Evolutionary conservation across 2,888 invertebrate species (phyloP), one percentile per base, ranked within the genome.

Genomic region (Lacanobia oleracea): DNA sequence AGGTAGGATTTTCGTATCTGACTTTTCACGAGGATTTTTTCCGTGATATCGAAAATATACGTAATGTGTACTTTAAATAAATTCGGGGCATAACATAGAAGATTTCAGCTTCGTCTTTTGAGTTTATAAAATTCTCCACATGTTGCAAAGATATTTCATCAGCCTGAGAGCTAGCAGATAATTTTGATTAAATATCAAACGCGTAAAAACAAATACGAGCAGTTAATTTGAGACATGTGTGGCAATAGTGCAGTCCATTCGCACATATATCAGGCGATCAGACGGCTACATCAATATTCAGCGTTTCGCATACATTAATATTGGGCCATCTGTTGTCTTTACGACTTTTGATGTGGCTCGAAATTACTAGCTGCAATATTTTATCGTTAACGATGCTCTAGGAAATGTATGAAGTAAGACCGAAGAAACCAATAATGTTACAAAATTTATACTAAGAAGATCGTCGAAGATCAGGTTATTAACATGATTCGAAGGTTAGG

Each of bases 151-250:
- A 16, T 10, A 1, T 74, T 40, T 54, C 14, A 61, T 14, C 12
- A 48, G 12, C 12, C 9, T 48, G 23, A 7, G 37, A 53, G 40
- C 23, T 14, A 40, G 33, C 33, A 9, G 6, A 12, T 3, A 16
- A 64, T 33, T 64, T 50, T 37, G 37, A 12, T 43, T 54, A 33
- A 69, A 60, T 62, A 68, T 56, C 18, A 45, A 68, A 62, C 16
- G 6, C 51, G 8, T 57, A 48, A 14, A 62, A 62, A 57, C 10
- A 68, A 60, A 50, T 45, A 18, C 1, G 23, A 76, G 10, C 33
- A 37, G 56, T 45, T 50, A 27, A 70, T 64, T 57, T 50, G 54
- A 61, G 43, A 64, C 72, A 78, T 72, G 48, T 72, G 72, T 64
- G 54, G 64, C 50, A 64, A 78, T 51, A 51, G 23, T 54, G 59